phyloP scores from a whole-genome alignment of 2,888 invertebrate genomes.

The Leptodirus hochenwartii region DNA sequence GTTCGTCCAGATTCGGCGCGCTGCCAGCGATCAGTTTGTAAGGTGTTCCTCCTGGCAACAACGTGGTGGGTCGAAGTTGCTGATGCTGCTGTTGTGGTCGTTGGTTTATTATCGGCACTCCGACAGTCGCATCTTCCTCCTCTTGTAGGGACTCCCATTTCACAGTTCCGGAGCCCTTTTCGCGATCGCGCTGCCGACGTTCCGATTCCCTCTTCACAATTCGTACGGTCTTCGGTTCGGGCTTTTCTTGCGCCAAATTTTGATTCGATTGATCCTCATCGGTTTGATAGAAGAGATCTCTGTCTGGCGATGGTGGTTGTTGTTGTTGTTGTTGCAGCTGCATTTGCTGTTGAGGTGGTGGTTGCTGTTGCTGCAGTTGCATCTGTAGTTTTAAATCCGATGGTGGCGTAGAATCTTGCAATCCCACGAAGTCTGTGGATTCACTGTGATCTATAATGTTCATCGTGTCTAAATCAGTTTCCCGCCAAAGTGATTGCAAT shows the following conservation, averaged over 20 bases:
- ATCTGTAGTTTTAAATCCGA: slow-evolving; percentile 16
- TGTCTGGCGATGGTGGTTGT: slow-evolving; percentile 28
- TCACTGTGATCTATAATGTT: slow-evolving; percentile 51
- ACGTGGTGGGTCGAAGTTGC: no score
- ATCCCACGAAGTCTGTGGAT: slow-evolving; percentile 10
- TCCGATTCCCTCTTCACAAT: slow-evolving; percentile 87
- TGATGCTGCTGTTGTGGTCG: no score
- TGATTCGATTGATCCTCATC: slow-evolving; percentile 19
- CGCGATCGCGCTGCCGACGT: slow-evolving; percentile 63
- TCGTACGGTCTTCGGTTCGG: slow-evolving; percentile 82
- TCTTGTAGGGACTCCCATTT: slow-evolving; percentile 26
- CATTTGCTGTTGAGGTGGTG: slow-evolving; percentile 34
- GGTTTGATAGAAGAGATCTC: no score
- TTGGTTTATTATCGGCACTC: no score
- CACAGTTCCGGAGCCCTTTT: slow-evolving; percentile 31
- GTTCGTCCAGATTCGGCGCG: slow-evolving; percentile 13
- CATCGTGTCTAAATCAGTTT: slow-evolving; percentile 78
- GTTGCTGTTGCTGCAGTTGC: slow-evolving; percentile 20
- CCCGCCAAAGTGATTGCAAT: slow-evolving; percentile 60
- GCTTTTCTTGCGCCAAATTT: slow-evolving; percentile 46
- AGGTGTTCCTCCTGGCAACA: no score
- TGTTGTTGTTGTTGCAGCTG: slow-evolving; percentile 18
- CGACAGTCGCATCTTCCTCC: slow-evolving; percentile 21
- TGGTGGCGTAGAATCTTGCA: slow-evolving; percentile 2
- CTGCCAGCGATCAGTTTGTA: no score